phyloP scores from a whole-genome alignment of 2,797 vertebrate species.

The Valencia hispanica region DNA sequence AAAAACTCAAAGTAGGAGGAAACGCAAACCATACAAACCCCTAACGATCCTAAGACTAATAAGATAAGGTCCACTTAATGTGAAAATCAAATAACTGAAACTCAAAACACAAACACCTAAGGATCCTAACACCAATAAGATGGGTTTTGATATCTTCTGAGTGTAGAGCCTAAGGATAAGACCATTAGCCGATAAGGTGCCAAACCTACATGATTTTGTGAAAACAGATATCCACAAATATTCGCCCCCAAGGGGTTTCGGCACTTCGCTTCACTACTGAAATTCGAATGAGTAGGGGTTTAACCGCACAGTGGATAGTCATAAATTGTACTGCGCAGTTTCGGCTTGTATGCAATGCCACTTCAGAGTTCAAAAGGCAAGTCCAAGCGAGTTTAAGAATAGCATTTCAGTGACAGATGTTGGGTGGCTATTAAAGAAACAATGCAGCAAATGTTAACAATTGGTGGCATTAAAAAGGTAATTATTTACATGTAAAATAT shows the following conservation, averaged over 20 bases:
- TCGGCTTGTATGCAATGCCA: not conserved
- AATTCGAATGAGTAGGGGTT: not conserved
- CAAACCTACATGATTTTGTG: not conserved
- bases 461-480: not conserved
- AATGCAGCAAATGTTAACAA: not conserved
- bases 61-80: too few species aligned
- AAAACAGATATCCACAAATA: too few species aligned
- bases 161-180: not conserved
- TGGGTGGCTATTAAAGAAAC: not conserved
- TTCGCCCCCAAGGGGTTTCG: too few species aligned
- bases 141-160: not conserved
- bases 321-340: not conserved
- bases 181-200: not conserved
- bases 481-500: not conserved
- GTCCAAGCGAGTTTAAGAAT: not conserved
- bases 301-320: not conserved
- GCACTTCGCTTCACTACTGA: not conserved
- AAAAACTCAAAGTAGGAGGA: too few species aligned
- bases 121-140: too few species aligned
- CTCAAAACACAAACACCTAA: too few species aligned
- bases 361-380: not conserved
- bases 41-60: too few species aligned
- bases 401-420: not conserved
- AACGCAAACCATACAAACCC: too few species aligned
- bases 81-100: too few species aligned